Evolutionary conservation across 2,888 invertebrate genomes (phyloP).

Genomic region (Chalcosyrphus nemorum): DNA sequence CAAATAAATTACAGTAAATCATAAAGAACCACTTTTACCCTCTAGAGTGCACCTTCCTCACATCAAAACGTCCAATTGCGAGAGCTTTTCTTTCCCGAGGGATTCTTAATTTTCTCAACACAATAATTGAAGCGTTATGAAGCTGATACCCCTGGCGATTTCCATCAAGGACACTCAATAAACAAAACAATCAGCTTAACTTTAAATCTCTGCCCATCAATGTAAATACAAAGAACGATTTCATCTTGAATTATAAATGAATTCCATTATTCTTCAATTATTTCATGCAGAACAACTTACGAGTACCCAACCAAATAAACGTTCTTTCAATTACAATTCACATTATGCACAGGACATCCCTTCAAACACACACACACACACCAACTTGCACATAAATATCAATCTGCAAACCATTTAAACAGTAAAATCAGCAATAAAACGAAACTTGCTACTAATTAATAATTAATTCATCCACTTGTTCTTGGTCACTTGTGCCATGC

Average conservation of each 20-base stretch:
- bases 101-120: too few relatives aligned
- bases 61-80: too few relatives aligned
- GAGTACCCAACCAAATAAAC: neutral
- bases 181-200: neutral
- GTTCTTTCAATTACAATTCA: neutral
- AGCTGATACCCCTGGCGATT: neutral
- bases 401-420: neutral
- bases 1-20: too few relatives aligned
- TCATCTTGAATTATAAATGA: neutral
- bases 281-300: neutral
- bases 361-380: neutral
- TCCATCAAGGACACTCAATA: neutral
- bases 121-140: too few relatives aligned
- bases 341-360: neutral
- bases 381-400: neutral
- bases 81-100: too few relatives aligned
- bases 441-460: neutral
- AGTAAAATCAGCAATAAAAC: slow-evolving; percentile 5
- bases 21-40: too few relatives aligned
- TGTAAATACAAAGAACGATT: neutral
- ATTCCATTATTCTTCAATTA: neutral
- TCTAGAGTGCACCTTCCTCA: too few relatives aligned
- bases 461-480: slow-evolving; percentile 1
- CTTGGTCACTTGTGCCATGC: neutral
- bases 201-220: neutral